These are phyloP conservation scores for Aphidius gifuensis DNA, from an alignment of 1,140 invertebrate genomes.

Conservation along the genomic window DNA sequence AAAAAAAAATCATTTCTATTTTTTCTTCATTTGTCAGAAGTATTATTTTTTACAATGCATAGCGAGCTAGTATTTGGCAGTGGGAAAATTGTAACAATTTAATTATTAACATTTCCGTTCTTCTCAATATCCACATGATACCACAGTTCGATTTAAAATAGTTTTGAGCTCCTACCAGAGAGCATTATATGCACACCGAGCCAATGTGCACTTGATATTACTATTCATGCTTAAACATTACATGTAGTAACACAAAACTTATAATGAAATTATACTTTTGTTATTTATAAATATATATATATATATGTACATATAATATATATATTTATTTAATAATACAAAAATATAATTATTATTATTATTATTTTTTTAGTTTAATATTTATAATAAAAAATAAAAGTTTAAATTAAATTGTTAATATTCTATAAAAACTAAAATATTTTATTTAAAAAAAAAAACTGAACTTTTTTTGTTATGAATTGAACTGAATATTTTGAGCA, in stretches of 20 bases:
- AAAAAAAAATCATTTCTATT: constrained; percentile 10
- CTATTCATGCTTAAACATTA: too few relatives aligned
- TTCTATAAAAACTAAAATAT: too few relatives aligned
- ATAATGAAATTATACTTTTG: too few relatives aligned
- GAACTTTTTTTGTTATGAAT: too few relatives aligned
- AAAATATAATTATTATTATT: constrained; percentile 6
- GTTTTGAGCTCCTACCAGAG: constrained; percentile 44
- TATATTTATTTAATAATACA: too few relatives aligned
- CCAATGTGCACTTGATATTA: constrained; percentile 23
- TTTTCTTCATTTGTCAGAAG: constrained; percentile 19
- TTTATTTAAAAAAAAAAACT: too few relatives aligned
- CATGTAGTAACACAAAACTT: too few relatives aligned
- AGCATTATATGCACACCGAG: constrained; percentile 38
- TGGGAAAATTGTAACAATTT: constrained; percentile 40
- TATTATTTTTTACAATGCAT: constrained; percentile 28
- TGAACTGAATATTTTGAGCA: too few relatives aligned
- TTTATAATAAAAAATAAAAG: too few relatives aligned
- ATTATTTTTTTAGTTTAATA: background rate
- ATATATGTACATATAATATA: too few relatives aligned
- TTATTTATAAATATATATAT: too few relatives aligned
- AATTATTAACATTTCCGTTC: constrained; percentile 7
- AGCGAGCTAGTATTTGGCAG: constrained; percentile 48
- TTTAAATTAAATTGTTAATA: too few relatives aligned
- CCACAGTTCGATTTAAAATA: constrained; percentile 7
- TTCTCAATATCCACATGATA: constrained; percentile 17